These are phyloP conservation scores for Haliaeetus leucogaster DNA, from an alignment of 2,113 vertebrate genomes.

Conservation along the genomic window DNA sequence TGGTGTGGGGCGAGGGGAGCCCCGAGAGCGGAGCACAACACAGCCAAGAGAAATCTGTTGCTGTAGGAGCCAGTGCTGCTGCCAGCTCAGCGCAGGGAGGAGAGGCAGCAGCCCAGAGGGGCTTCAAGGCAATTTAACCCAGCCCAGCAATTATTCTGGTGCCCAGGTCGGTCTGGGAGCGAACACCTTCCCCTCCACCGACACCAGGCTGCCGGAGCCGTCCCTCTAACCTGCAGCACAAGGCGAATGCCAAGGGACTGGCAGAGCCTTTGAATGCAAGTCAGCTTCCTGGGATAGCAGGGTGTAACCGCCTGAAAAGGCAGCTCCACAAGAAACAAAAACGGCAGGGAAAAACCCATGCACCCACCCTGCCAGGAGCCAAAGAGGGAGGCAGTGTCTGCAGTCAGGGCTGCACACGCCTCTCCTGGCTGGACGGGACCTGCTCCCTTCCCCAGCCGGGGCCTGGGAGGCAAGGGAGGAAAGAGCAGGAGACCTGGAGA, in stretches of 20 bases:
- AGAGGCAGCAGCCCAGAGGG: background rate
- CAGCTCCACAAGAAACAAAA: constrained; percentile 40
- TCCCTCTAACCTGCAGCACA: background rate
- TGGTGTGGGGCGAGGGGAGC: background rate
- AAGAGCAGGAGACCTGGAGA: background rate
- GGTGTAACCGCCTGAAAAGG: constrained; percentile 41
- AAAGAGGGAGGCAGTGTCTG: constrained; percentile 30
- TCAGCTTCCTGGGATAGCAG: constrained; percentile 22
- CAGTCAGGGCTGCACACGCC: constrained; percentile 12
- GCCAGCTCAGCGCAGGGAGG: background rate
- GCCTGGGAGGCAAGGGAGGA: background rate
- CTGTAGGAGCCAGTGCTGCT: background rate
- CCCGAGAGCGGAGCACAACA: background rate
- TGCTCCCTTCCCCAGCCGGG: background rate
- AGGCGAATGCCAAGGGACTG: background rate
- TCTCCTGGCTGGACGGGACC: background rate
- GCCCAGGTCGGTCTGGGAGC: background rate
- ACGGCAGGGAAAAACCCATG: constrained; percentile 18
- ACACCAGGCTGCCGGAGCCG: accelerated
- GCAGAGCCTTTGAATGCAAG: constrained; percentile 38
- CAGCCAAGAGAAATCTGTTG: background rate
- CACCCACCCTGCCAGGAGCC: constrained; percentile 57
- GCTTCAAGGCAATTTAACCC: background rate
- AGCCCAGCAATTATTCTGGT: background rate
- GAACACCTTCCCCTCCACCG: background rate